Evolutionary conservation across 2,113 vertebrate species (phyloP).

Genomic region (Callaeas wilsoni): DNA sequence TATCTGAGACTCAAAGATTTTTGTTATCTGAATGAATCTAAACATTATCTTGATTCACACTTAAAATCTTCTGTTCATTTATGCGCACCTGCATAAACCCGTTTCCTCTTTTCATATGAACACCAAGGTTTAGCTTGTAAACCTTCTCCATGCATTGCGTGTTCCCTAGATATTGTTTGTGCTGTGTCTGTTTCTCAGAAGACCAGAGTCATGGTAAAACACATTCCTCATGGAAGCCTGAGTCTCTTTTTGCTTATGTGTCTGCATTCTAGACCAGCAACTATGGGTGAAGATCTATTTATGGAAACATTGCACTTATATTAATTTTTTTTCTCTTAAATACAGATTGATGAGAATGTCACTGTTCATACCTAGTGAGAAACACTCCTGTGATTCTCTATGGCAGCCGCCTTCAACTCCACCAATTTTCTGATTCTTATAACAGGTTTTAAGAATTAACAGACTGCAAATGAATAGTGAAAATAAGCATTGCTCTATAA

Average conservation of each 20-base stretch:
- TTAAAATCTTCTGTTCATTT: background rate
- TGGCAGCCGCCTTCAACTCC: background rate
- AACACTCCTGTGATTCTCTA: background rate
- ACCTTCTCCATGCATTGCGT: background rate
- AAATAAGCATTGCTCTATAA: background rate
- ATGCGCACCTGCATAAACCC: background rate
- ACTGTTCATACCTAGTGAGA: background rate
- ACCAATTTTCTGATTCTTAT: background rate
- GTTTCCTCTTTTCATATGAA: background rate
- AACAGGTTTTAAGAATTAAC: background rate
- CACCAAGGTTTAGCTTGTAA: background rate
- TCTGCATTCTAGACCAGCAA: background rate
- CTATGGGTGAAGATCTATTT: background rate
- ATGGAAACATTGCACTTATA: background rate
- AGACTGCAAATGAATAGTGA: background rate
- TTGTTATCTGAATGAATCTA: background rate
- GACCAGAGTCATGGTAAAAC: background rate
- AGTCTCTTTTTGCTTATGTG: background rate
- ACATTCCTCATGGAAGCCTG: background rate
- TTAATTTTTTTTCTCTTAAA: background rate
- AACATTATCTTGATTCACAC: background rate
- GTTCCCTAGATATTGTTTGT: background rate
- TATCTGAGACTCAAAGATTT: background rate
- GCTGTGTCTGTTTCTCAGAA: background rate
- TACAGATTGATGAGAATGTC: background rate